phyloP scores from a whole-genome alignment of 2,113 vertebrate species.

The Empidonax traillii region DNA sequence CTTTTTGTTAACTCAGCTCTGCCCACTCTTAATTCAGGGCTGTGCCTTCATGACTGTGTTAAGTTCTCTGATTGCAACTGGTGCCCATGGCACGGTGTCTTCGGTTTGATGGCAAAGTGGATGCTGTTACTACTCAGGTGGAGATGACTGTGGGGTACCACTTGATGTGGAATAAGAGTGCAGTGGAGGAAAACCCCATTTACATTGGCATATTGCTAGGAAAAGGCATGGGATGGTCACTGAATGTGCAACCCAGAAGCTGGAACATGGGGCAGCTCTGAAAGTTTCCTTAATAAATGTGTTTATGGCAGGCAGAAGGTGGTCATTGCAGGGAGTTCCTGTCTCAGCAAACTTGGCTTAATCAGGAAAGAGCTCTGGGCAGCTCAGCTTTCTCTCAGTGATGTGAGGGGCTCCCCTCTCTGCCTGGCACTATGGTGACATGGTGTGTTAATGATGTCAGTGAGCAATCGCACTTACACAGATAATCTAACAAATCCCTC shows the following conservation, averaged over 20 bases:
- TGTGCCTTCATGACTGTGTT: background rate
- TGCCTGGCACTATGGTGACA: background rate
- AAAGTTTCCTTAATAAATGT: background rate
- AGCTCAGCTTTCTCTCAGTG: background rate
- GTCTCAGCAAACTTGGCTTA: background rate
- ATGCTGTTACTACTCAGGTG: background rate
- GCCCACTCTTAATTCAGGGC: background rate
- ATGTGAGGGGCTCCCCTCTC: background rate
- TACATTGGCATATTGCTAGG: background rate
- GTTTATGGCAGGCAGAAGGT: background rate
- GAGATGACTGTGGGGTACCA: fast-evolving
- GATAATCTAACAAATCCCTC: background rate
- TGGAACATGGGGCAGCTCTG: background rate
- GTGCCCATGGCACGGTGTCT: background rate
- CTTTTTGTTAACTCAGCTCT: background rate
- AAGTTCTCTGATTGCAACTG: background rate
- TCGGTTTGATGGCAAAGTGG: fast-evolving
- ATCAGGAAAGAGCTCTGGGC: background rate
- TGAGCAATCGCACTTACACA: background rate
- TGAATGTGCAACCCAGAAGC: background rate
- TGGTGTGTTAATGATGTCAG: background rate
- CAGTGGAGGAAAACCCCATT: background rate
- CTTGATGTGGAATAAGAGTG: background rate
- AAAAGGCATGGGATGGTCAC: fast-evolving
- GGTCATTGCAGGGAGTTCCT: background rate